Base-by-base conservation (phyloP, 2,888 invertebrate species). In the Lumbricus terrestris region DNA sequence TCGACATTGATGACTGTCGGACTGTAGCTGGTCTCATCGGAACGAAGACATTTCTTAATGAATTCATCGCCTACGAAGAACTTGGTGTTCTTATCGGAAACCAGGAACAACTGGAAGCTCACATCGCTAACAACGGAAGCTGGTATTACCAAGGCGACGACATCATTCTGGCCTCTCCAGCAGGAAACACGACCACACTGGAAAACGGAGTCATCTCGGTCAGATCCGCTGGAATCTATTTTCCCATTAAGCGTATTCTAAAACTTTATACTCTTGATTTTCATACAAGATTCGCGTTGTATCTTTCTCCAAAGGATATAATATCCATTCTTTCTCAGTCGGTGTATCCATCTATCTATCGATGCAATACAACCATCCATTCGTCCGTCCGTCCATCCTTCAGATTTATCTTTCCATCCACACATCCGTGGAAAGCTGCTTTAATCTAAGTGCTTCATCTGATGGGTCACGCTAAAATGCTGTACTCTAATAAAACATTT, bases 31-130 rank as follows among this genome's bases (percentile, higher is more conserved):
- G 96, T 69, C 96, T 99, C 16, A 97, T 99, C 88, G 98, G 92
- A 13, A 90, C 98, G 38, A 98, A 98, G 95, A 97, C 97, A 0
- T 96, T 98, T 33, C 96, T 98, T 33, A 98, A 98, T 94, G 98
- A 98, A 95, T 98, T 98, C 94, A 97, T 98, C 0, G 98, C 98
- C 0, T 98, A 98, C 94, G 96, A 97, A 34, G 91, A 91, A 88
- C 91, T 92, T 20, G 90, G 90, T 13, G 85, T 88, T 23, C 91
- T 93, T 38, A 93, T 94, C 20, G 89, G 91, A 11, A 94, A 94
- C 90, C 15, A 85, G 29, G 85, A 91, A 33, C 85, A 38, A 16
- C 91, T 93, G 35, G 90, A 91, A 15, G 92, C 92, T 33, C 93
- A 93, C 88, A 92, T 90, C n/a, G 92, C 91, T 69, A 93, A 93